A percentile compares a stretch with the other conserved stretches of the same genome.
phyloP scores from a whole-genome alignment of 2,113 vertebrate genomes.

The Caloenas nicobarica region DNA sequence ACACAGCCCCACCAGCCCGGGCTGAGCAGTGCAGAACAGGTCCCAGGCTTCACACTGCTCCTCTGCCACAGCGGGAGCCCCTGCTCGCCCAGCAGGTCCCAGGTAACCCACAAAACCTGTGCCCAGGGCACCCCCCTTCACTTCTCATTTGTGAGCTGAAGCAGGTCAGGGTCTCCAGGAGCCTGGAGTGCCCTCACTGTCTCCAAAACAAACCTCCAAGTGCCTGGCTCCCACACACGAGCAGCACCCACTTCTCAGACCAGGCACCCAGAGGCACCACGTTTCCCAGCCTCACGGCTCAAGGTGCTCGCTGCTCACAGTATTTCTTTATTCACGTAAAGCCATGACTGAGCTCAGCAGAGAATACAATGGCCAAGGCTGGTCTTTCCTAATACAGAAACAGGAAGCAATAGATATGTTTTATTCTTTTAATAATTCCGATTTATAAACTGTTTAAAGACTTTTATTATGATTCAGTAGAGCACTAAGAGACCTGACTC shows the following conservation, averaged over 20 bases:
- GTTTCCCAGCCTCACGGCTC: not conserved
- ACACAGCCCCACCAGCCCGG: not conserved
- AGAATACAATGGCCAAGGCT: not conserved
- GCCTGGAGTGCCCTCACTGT: not conserved
- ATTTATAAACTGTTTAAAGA: not conserved
- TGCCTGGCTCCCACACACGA: rapidly evolving
- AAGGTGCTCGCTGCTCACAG: not conserved
- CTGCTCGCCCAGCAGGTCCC: not conserved
- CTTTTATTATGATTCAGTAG: not conserved
- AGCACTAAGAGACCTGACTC: rapidly evolving
- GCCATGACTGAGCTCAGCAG: not conserved
- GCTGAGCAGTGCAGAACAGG: not conserved
- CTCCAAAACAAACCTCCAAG: not conserved
- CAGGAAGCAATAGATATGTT: not conserved
- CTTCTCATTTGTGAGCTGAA: not conserved
- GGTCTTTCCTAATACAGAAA: not conserved
- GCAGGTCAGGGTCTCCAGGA: not conserved
- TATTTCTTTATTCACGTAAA: not conserved
- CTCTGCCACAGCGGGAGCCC: not conserved
- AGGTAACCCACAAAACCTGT: not conserved
- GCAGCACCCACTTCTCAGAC: not conserved
- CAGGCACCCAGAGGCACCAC: not conserved
- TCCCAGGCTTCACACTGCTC: not conserved
- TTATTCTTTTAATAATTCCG: not conserved
- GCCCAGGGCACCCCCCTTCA: not conserved